These are phyloP conservation scores for Sipha flava DNA, from an alignment of 1,140 invertebrate species.

Conservation along the genomic window DNA sequence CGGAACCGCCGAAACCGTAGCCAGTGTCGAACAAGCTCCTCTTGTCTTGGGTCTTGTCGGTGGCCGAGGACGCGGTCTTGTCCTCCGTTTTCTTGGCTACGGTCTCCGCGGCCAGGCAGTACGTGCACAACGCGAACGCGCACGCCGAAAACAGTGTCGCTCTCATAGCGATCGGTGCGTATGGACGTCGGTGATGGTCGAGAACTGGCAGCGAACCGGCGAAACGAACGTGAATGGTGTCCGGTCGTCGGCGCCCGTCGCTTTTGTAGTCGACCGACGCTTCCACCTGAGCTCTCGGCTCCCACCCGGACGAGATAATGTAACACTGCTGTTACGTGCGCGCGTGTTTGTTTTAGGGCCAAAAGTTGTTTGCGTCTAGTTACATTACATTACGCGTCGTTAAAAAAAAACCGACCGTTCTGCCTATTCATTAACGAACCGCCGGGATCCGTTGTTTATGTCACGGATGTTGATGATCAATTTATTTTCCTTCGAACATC, in stretches of 20 bases:
- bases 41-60: constrained; percentile 12
- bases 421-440: too few relatives aligned
- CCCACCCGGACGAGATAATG: too few relatives aligned
- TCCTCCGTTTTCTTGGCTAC: too few relatives aligned
- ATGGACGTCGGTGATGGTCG: background rate
- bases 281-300: background rate
- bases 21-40: background rate
- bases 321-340: too few relatives aligned
- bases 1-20: background rate
- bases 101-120: background rate
- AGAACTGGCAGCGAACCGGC: background rate
- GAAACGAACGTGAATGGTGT: background rate
- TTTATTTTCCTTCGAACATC: too few relatives aligned
- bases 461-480: too few relatives aligned
- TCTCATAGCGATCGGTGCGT: background rate
- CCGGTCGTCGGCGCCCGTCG: background rate
- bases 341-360: too few relatives aligned
- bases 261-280: background rate
- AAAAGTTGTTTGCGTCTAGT: too few relatives aligned
- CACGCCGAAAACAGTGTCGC: background rate
- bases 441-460: too few relatives aligned
- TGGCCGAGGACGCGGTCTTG: background rate
- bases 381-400: too few relatives aligned
- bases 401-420: too few relatives aligned
- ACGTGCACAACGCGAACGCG: background rate